Conservation (phyloP, 2,888 invertebrate species). For the Nomada flava region DNA sequence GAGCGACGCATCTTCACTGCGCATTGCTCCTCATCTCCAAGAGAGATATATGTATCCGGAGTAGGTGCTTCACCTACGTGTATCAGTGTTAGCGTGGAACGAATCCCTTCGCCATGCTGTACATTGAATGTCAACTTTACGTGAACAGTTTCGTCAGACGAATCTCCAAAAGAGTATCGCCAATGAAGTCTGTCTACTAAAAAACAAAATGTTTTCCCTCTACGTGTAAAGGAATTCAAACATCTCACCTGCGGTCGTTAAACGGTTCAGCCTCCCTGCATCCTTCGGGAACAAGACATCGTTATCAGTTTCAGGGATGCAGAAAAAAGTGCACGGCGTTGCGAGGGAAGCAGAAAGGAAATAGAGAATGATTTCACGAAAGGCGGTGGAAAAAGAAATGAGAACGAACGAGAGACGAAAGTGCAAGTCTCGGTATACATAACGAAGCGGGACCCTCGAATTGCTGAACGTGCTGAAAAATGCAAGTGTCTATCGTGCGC, state of each 20-base stretch:
- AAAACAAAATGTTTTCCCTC: too few species aligned
- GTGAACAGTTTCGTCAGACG: too few species aligned
- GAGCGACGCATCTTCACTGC: too few species aligned
- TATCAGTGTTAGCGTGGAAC: too few species aligned
- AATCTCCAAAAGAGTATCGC: too few species aligned
- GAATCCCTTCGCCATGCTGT: too few species aligned
- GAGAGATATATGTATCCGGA: too few species aligned
- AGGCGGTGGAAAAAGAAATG: not conserved
- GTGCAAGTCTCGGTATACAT: slow-evolving; percentile 38
- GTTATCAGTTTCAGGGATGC: not conserved
- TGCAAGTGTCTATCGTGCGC: slow-evolving; percentile 66
- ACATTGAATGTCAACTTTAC: too few species aligned
- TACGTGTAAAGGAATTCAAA: not conserved
- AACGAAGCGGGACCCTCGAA: slow-evolving; percentile 55
- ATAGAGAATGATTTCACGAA: not conserved
- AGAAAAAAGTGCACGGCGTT: not conserved
- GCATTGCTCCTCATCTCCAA: too few species aligned
- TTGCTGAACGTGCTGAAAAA: slow-evolving; percentile 75
- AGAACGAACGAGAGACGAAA: not conserved
- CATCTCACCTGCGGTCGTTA: not conserved
- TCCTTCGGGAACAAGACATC: not conserved
- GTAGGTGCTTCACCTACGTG: too few species aligned
- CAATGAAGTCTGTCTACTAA: too few species aligned
- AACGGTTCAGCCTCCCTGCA: not conserved
- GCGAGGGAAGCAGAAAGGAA: not conserved